Evolutionary conservation across 2,113 vertebrate genomes (phyloP).

Genomic region (Sinocyclocheilus maitianheensis): DNA sequence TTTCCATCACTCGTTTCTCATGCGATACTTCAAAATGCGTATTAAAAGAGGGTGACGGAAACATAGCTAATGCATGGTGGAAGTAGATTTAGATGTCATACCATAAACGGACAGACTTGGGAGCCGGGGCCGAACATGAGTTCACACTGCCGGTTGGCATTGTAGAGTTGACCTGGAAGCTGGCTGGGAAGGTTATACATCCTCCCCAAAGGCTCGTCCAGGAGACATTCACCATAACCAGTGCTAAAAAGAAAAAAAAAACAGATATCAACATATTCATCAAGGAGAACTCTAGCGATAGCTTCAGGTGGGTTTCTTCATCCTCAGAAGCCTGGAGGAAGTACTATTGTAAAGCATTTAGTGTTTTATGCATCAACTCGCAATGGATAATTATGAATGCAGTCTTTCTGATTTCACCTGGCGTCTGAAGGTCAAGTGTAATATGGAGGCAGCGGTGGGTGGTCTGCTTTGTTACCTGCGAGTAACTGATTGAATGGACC

Average conservation of each 20-base stretch:
- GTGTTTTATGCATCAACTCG: not conserved
- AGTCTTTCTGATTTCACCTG: slow-evolving; percentile 24
- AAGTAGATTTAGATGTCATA: slow-evolving; percentile 64
- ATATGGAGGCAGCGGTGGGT: not conserved
- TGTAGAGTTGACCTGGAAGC: slow-evolving; percentile 88
- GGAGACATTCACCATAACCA: slow-evolving; percentile 94
- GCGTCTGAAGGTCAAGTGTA: not conserved
- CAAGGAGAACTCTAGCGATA: not conserved
- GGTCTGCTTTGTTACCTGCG: slow-evolving; percentile 45
- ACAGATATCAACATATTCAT: not conserved
- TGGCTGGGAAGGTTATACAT: slow-evolving; percentile 84
- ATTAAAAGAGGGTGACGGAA: no score
- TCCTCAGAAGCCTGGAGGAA: not conserved
- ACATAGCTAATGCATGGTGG: no score
- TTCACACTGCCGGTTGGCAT: slow-evolving; percentile 93
- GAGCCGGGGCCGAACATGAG: slow-evolving; percentile 93
- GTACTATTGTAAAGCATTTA: not conserved
- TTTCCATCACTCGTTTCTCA: no score
- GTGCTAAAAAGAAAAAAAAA: slow-evolving; percentile 74
- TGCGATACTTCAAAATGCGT: no score
- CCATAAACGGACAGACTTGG: slow-evolving; percentile 94
- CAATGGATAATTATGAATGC: not conserved
- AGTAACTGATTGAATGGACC: slow-evolving; percentile 10
- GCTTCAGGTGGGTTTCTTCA: not conserved
- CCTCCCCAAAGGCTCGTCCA: slow-evolving; percentile 87